Evolutionary conservation across 2,888 invertebrate species (phyloP), one percentile per base, ranked within the genome.

Genomic region (Drosophila melanosoma): DNA sequence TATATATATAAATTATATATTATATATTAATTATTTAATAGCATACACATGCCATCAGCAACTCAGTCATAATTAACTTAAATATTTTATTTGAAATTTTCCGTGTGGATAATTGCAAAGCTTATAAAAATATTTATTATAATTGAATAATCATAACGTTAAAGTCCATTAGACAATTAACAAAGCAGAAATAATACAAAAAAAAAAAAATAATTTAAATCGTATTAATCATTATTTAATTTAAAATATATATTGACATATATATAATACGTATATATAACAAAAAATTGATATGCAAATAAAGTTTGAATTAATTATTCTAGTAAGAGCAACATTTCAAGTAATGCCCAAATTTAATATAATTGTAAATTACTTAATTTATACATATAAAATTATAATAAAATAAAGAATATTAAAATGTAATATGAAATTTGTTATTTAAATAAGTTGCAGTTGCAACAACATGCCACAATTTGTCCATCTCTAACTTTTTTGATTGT

Each of bases 401-500:
- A 15, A 17, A 17, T 15, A 15, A 26, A 8, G 1, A 20, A 35
- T 1, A 12, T 2, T 6, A 11, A 51, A n/a, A 29, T 26, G 3
- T 17, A 40, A n/a, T n/a, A 17, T 17, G 5, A 17, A 10, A 29
- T 15, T 15, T n/a, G 2, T 17, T 7, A 15, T 40, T 54, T 33
- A 20, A 20, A 48, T 36, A 29, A 17, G 23, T n/a, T 42, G 49
- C n/a, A 40, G 42, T 65, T 51, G 26, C 4, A 38, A 17, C 29
- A 15, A n/a, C 20, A 20, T n/a, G 15, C 45, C 1, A 7, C 20
- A 45, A 23, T 8, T 45, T 26, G 32, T 20, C 63, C 90, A 89
- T 87, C 84, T 74, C 90, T 84, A 89, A 67, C 11, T 51, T 35
- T 35, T 67, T 65, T 38, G 49, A 64, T 52, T 68, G 57, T 79